Evolutionary conservation across 2,797 vertebrate species (phyloP).

Genomic region (Todus mexicanus): DNA sequence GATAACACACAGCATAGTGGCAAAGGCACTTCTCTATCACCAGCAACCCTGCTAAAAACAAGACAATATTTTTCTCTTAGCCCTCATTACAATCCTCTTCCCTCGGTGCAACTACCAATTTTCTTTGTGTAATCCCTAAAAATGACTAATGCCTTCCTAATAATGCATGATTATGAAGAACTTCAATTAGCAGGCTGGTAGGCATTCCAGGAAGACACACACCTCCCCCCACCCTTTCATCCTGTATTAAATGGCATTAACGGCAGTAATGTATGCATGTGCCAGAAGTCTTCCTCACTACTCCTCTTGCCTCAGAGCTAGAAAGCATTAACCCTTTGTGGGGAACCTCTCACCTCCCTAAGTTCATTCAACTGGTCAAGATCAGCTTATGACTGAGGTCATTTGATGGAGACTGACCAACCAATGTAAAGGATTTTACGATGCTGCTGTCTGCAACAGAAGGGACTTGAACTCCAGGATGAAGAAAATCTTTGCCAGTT

Average conservation of each 20-base stretch:
- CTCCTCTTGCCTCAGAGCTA: background rate
- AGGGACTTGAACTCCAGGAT: background rate
- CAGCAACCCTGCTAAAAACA: background rate
- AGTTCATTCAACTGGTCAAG: background rate
- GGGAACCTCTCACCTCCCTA: background rate
- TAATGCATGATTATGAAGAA: background rate
- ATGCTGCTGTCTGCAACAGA: fast-evolving
- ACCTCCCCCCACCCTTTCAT: background rate
- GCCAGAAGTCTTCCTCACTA: background rate
- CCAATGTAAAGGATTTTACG: fast-evolving
- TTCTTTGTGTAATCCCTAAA: background rate
- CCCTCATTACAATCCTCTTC: background rate
- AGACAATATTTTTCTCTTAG: background rate
- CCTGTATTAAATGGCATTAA: background rate
- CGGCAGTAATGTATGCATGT: background rate
- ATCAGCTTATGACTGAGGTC: background rate
- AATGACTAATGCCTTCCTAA: background rate
- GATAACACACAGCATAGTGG: background rate
- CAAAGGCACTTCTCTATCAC: background rate
- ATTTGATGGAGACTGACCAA: background rate
- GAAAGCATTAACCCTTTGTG: background rate
- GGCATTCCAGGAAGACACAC: background rate
- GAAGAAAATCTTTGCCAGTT: background rate
- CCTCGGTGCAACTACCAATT: background rate
- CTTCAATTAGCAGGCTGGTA: background rate